Evolutionary conservation across 1,140 invertebrate genomes (phyloP), one percentile per base, ranked within the genome.

Genomic region (Ptiloglossa arizonensis): DNA sequence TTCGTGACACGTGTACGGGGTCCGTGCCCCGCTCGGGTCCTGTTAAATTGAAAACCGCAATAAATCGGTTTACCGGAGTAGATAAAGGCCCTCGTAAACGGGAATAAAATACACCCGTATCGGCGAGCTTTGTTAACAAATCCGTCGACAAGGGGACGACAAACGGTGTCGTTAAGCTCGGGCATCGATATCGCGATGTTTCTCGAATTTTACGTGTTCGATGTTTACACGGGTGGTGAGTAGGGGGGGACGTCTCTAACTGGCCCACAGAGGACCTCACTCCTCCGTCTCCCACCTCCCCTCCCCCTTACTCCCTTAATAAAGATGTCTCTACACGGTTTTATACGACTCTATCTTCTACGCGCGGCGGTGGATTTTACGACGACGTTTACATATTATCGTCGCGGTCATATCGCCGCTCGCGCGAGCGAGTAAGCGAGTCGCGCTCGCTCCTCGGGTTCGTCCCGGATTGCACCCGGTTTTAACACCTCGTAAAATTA

Each of bases 401-500:
- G 80, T 77, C 68, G 75, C 80, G 73, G 56, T 32, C 44, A 50
- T 56, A 72, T 73, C 48, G 56, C 19, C 27, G 38, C 54, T 19
- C 52, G 24, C 17, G 41, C 56, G 44, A 32, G 44, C 69, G 35
- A 63, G 22, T 27, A 32, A n/a, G 24, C 41, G 32, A 22, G 70
- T 68, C 38, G 60, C 32, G 46, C 73, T 48, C 71, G 59, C 66
- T 67, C 73, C n/a, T n/a, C n/a, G n/a, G 27, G 46, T 75, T 72
- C 76, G 52, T 73, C 75, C n/a, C n/a, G 52, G 74, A 87, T 87
- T 74, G 78, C 74, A 85, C 83, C 62, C 57, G 71, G 80, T 87
- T 83, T 85, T 87, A 85, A 86, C 85, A 86, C 85, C 69, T 86
- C 85, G 79, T 87, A 87, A 87, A 85, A 82, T 87, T 87, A 81